Evolutionary conservation across 2,113 vertebrate genomes (phyloP).

Genomic region (Panthera leo): DNA sequence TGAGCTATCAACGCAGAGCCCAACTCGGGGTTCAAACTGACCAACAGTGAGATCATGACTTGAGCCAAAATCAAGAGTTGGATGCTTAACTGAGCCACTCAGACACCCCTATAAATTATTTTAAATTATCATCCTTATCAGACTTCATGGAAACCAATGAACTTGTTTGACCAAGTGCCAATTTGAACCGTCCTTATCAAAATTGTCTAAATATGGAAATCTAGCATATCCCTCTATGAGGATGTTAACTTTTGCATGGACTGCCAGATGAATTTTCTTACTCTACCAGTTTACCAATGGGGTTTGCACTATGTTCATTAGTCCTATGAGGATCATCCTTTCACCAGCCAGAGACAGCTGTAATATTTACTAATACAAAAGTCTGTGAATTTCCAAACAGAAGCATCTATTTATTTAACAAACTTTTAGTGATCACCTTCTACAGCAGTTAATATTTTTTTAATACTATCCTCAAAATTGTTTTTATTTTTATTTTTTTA

Average conservation of each 20-base stretch:
- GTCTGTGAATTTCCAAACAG: background rate
- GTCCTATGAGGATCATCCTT: background rate
- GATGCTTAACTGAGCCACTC: too few relatives aligned
- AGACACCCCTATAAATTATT: too few relatives aligned
- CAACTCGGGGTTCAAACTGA: too few relatives aligned
- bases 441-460: background rate
- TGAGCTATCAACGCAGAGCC: too few relatives aligned
- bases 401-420: background rate
- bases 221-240: background rate
- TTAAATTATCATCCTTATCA: background rate
- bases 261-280: background rate
- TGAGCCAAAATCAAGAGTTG: too few relatives aligned
- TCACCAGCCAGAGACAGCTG: background rate
- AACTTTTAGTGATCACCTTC: background rate
- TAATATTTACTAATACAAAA: background rate
- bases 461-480: too few relatives aligned
- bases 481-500: too few relatives aligned
- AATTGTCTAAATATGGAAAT: constrained; percentile 28
- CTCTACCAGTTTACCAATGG: background rate
- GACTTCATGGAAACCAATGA: background rate
- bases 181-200: background rate
- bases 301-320: background rate
- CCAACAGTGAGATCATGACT: too few relatives aligned
- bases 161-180: background rate
- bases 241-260: background rate